A percentile compares a stretch with the other conserved stretches of the same genome.
Evolutionary conservation across 2,888 invertebrate species (phyloP).

Genomic region (Emmelina monodactyla): DNA sequence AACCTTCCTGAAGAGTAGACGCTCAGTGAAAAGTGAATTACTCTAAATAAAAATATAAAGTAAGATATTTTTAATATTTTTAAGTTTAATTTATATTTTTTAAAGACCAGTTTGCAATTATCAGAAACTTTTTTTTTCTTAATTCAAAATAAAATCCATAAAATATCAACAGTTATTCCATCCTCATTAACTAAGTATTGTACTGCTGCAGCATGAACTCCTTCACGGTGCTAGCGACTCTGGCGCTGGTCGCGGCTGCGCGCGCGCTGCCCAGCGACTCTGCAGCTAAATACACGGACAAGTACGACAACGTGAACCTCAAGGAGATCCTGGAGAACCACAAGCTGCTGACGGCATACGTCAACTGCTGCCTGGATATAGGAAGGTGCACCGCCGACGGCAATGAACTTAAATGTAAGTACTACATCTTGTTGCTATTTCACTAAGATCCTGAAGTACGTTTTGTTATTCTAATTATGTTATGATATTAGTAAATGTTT

Average conservation of each 20-base stretch:
- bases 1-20: too few species aligned
- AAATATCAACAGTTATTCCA: too few species aligned
- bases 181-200: too few species aligned
- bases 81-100: too few species aligned
- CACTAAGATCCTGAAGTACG: too few species aligned
- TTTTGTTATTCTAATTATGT: too few species aligned
- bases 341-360: conserved; percentile 70
- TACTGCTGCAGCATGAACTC: conserved; percentile 28
- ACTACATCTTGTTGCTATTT: neutral
- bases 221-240: conserved; percentile 22
- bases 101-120: too few species aligned
- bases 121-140: too few species aligned
- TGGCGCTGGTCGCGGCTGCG: conserved; percentile 24
- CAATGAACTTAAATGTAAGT: conserved; percentile 72
- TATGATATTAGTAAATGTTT: neutral
- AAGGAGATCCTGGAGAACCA: conserved; percentile 72
- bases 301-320: conserved; percentile 74
- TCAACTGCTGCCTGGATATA: conserved; percentile 70
- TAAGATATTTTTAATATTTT: too few species aligned
- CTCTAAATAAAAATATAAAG: too few species aligned
- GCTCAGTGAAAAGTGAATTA: too few species aligned
- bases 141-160: too few species aligned
- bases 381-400: conserved; percentile 75
- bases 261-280: conserved; percentile 18
- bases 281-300: conserved; percentile 64